Evolutionary conservation across 2,113 vertebrate species (phyloP).

Genomic region (Notiomystis cincta): DNA sequence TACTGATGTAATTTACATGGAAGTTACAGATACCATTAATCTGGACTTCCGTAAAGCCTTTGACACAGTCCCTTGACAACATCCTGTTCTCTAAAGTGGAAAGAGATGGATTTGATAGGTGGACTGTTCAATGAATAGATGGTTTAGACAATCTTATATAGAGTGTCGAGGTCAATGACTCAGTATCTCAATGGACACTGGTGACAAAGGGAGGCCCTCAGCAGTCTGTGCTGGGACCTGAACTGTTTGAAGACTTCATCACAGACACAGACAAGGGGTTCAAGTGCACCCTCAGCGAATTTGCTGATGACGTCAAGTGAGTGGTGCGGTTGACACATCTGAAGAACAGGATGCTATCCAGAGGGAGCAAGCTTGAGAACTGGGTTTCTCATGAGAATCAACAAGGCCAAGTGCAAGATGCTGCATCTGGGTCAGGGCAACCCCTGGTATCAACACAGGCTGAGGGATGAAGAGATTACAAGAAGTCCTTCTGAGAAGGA

Average conservation of each 20-base stretch:
- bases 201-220: neutral
- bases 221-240: neutral
- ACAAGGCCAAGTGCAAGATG: neutral
- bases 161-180: too few relatives aligned
- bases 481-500: fast-evolving
- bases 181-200: neutral
- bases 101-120: neutral
- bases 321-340: too few relatives aligned
- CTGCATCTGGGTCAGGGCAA: neutral
- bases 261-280: neutral
- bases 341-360: neutral
- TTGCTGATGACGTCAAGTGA: neutral
- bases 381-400: too few relatives aligned
- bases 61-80: neutral
- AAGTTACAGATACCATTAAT: neutral
- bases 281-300: neutral
- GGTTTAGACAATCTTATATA: neutral
- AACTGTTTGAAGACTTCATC: neutral
- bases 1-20: neutral
- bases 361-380: neutral
- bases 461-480: neutral
- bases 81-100: neutral
- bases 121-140: neutral
- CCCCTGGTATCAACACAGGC: neutral
- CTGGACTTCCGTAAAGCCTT: neutral